Conservation (phyloP, 1,140 invertebrate genomes). For the Cylas formicarius region DNA sequence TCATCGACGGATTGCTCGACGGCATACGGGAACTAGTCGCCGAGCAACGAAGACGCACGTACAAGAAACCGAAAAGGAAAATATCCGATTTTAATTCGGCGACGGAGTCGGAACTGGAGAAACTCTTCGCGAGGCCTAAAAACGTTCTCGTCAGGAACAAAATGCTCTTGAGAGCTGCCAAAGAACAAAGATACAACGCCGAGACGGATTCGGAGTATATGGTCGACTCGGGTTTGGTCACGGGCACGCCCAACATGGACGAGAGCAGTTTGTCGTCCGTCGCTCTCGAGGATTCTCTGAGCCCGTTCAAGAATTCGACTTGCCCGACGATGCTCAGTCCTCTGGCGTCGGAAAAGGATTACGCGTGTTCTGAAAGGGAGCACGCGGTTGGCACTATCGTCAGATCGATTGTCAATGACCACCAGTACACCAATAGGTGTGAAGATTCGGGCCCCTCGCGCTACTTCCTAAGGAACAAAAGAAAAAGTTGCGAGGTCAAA, state of each 20-base stretch:
- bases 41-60: constrained; percentile 1
- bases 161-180: constrained; percentile 8
- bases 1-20: constrained; percentile 7
- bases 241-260: constrained; percentile 9
- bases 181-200: constrained; percentile 4
- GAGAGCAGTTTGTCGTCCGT: neutral
- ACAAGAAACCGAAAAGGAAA: neutral
- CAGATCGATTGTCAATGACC: no score
- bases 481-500: no score
- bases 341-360: constrained; percentile 8
- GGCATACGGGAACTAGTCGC: constrained; percentile 8
- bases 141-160: constrained; percentile 17
- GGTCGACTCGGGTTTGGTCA: constrained; percentile 17
- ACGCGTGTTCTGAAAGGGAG: no score
- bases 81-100: constrained; percentile 16
- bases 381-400: no score
- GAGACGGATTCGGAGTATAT: constrained; percentile 9
- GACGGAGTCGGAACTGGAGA: constrained; percentile 20
- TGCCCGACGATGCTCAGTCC: constrained; percentile 8
- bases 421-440: no score
- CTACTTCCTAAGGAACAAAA: no score
- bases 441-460: no score
- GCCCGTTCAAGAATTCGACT: neutral
- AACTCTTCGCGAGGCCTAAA: constrained; percentile 7
- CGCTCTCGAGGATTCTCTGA: neutral